Percentiles rank a stretch among this genome's conserved stretches.
These are phyloP conservation scores for Strigamia crassipes DNA, from an alignment of 2,888 invertebrate species.

Conservation along the genomic window DNA sequence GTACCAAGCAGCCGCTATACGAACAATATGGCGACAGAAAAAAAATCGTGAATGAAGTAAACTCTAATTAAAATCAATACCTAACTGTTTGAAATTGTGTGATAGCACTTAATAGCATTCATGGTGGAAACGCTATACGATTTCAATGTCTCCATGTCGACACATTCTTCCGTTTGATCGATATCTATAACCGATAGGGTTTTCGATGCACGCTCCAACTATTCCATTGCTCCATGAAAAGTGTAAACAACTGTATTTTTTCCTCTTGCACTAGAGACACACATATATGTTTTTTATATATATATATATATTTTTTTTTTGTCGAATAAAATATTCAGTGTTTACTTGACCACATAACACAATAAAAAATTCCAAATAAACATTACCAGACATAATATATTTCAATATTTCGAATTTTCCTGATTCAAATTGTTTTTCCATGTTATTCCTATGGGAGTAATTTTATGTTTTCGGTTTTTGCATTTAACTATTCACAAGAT, in stretches of 20 bases:
- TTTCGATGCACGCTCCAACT: background rate
- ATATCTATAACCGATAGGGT: slow-evolving; percentile 27
- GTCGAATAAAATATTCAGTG: too few species aligned
- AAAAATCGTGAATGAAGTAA: background rate
- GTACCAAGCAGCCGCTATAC: too few species aligned
- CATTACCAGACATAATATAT: too few species aligned
- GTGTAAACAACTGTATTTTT: slow-evolving; percentile 36
- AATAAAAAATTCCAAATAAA: too few species aligned
- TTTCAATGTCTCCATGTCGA: background rate
- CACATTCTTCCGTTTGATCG: slow-evolving; percentile 10
- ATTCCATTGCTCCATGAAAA: background rate
- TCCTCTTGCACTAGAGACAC: background rate
- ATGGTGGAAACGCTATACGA: background rate
- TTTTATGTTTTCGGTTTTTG: background rate
- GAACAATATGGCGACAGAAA: too few species aligned
- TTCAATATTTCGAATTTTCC: background rate
- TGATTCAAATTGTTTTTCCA: background rate
- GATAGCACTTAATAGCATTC: slow-evolving; percentile 4
- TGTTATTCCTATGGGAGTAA: background rate
- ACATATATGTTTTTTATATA: too few species aligned
- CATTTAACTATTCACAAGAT: background rate
- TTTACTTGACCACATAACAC: too few species aligned
- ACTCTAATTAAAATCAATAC: background rate
- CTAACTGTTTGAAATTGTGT: background rate
- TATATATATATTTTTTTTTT: too few species aligned